Evolutionary conservation across 1,140 invertebrate genomes (phyloP), one percentile per base, ranked within the genome.

Genomic region (Drosophila bocqueti): DNA sequence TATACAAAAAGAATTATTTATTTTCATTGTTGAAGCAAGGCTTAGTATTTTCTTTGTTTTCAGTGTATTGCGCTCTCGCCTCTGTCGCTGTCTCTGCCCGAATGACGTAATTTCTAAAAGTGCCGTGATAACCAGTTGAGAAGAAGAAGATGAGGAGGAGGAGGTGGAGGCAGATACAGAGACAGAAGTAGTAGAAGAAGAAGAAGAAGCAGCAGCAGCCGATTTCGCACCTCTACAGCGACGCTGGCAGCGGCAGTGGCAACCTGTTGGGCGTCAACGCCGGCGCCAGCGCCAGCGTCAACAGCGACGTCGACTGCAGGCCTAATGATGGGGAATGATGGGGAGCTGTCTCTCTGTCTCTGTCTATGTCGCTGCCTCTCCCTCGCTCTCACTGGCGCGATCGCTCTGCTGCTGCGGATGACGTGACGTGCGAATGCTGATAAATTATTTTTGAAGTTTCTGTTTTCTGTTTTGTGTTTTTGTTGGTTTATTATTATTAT

Each of bases 21-120:
- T 16, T 49, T 26, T 26, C 24, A 6, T 29, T 50, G 11, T 10
- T 11, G n/a, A 26, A 16, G 38, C 11, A 11, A 34, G n/a, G 4
- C 18, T 54, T 18, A 15, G 13, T 21, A 21, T 16, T 36, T 16
- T 16, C 6, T 21, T 67, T 67, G 9, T 26, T 68, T 18, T 2
- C 40, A 31, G 63, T 71, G 63, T 34, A 13, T 2, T 15, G 16
- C 43, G 21, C 31, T 66, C 16, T 1, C 24, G 18, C 62, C 54
- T 43, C 61, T 65, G 57, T 18, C 64, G 24, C 67, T 49, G 34
- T 9, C 34, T 59, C 67, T 71, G 49, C 75, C 54, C 47, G 68
- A 90, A 82, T 90, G 85, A 90, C 85, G 85, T 90, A 90, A 90
- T 90, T 90, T 90, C 86, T 90, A 85, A 90, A 90, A 90, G 57